Evolutionary conservation across 2,888 invertebrate genomes (phyloP), one percentile per base, ranked within the genome.

Genomic region (Zele albiditarsus): DNA sequence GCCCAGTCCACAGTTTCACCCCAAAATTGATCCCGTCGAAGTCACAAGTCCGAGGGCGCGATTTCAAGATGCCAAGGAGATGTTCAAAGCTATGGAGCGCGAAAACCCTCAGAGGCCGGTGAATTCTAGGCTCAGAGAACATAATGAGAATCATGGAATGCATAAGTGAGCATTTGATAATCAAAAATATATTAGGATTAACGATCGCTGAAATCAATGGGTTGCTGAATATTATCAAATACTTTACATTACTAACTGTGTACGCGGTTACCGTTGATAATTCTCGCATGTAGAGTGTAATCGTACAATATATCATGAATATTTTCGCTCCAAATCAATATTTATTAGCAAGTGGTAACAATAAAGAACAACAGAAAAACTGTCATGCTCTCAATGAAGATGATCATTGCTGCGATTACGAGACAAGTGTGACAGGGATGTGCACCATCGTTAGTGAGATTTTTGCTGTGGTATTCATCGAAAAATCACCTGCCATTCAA

Each of bases 51-150:
- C 95, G 0, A 93, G 94, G 81, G 95, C 96, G 84, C 92, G 95
- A 75, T 96, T 96, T 89, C 94, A 95, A 83, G 96, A 96, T 83
- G 96, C 96, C 63, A 96, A 96, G 89, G 95, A 96, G 84, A 96
- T 96, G 89, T 96, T 96, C 86, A 92, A 94, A 88, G 93, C 94
- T 78, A 91, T 96, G 89, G 96, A 96, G 86, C 91, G 94, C 77
- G 94, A 94, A 82, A 87, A 86, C 57, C 84, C 85, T 38, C 81
- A 84, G 12, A 87, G 86, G 79, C 83, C 87, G 49, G 82, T 84
- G 67, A 66, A 79, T 80, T 49, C 82, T 82, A 78, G 85, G 82
- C 71, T 78, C 79, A 73, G 87, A 85, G 78, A 81, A 78, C 60
- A 60, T 4, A 68, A 63, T 42, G 80, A 78, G 63, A 83, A 79